Conservation (phyloP, 2,113 vertebrate species). For the Atherinomorus stipes region DNA sequence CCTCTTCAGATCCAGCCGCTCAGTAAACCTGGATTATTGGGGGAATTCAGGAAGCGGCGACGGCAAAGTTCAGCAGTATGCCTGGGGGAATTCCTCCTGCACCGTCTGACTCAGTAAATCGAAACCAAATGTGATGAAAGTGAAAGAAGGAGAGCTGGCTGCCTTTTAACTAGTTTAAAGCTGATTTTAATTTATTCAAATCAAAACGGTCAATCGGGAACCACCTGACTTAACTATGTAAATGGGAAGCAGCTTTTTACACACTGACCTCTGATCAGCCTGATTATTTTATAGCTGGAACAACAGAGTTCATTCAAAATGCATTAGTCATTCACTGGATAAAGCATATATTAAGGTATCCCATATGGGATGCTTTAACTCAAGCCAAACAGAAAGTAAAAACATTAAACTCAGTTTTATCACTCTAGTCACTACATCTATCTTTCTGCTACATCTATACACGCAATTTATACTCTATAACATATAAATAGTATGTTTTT, state of each 20-base stretch:
- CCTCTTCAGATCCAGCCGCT: background rate
- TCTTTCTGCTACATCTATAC: too few species aligned
- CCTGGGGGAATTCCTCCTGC: background rate
- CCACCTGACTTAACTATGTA: background rate
- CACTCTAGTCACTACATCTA: too few species aligned
- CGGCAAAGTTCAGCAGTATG: background rate
- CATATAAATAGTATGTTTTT: too few species aligned
- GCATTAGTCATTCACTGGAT: too few species aligned
- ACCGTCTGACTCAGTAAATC: background rate
- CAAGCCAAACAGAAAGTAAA: too few species aligned
- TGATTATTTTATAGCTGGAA: too few species aligned
- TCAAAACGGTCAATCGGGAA: background rate
- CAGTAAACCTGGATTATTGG: background rate
- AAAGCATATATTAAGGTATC: too few species aligned
- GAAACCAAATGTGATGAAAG: constrained; percentile 16
- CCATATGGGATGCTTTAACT: too few species aligned
- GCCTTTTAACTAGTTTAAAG: background rate
- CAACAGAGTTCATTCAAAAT: too few species aligned
- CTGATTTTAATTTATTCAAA: background rate
- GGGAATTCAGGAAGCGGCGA: constrained; percentile 22
- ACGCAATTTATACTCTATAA: too few species aligned
- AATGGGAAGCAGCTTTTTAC: background rate
- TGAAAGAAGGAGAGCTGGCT: background rate
- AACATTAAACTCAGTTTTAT: too few species aligned
- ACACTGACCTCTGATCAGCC: too few species aligned